Evolutionary conservation across 2,888 invertebrate species (phyloP), one percentile per base, ranked within the genome.

Genomic region (Blomia tropicalis): DNA sequence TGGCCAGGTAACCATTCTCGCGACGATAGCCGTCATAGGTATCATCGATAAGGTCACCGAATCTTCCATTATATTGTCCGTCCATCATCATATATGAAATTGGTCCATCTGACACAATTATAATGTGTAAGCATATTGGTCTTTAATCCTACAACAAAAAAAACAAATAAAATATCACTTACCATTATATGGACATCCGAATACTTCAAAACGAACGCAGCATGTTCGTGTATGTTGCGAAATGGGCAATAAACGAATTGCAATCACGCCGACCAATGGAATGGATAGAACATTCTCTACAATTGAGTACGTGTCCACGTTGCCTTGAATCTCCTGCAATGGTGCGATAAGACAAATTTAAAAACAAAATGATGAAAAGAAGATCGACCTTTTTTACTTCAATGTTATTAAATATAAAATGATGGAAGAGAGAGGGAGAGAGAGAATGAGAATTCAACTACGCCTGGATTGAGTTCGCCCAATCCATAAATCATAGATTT

Each of bases 181-280:
- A 86, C 86, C 84, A 72, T 80, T 82, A 83, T 87, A 89, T 44
- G 78, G 78, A 73, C 90, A 91, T 23, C 91, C 91, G 73, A 87
- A 89, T 30, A 91, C 74, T 73, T 91, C 91, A 36, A 90, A 85
- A 66, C 91, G 77, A 85, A 92, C 85, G 76, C 91, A 92, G 59
- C 90, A 87, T 0, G 88, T 90, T 65, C 89, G 79, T 4, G 81
- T 80, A 71, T 85, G 83, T 66, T 81, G 81, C 72, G 87, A 87
- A 78, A 84, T 84, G 0, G 91, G 91, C 62, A 88, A 77, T 74
- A 91, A 84, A 54, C 90, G 81, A 62, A 91, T 79, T 74, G 83
- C 83, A 68, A 83, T 83, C 23, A 88, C 89, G 14, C 56, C 66
- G 79, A 89, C 85, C 68, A 91, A 82, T 29, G 87, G 84, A 17